Base-by-base conservation (phyloP, 2,113 vertebrate species). In the Oryzias javanicus region DNA sequence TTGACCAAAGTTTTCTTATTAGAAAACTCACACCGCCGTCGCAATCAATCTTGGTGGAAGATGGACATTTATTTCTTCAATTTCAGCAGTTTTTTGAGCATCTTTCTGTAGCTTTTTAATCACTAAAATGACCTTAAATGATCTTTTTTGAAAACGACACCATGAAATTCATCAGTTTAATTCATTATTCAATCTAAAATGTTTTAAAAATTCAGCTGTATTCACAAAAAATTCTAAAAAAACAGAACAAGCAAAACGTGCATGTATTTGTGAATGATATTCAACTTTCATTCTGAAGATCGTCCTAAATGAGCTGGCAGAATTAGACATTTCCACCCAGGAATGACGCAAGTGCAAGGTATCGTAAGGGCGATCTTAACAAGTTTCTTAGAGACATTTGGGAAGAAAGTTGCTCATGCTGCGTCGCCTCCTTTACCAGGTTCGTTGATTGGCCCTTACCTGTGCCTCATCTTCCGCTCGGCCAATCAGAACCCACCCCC, bases 311-410 rank as follows among this genome's bases (percentile, higher is more conserved):
- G 68, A 74, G 75, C 67, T 85, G 88, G 81, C 82, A 86, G 83
- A 80, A 73, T 73, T 46, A 72, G 29, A 81, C 78, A 70, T 80
- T 85, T 79, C 53, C 64, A 58, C 74, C 64, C 64, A 49, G 56
- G 62, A 64, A 51, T 89, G 88, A 89, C 85, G 88, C 88, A 88
- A 86, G 66, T 86, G 69, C 51, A 70, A 64, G 70, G 78, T 67
- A 86, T 78, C 80, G 69, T 79, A 64, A 64, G 67, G 54, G 66
- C 68, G 84, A 86, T 67, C 76, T 84, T 84, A 74, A 80, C 84
- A 83, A 86, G 72, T 86, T 65, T 74, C 44, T 73, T 73, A 7
- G 64, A 73, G 71, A 52, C 73, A 73, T 80, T 85, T 81, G 79
- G 76, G 67, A 64, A 68, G 61, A 12, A 55, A 62, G 76, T 83